Conservation (phyloP, 2,797 vertebrate species). For the Kryptolebias ocellatus region DNA sequence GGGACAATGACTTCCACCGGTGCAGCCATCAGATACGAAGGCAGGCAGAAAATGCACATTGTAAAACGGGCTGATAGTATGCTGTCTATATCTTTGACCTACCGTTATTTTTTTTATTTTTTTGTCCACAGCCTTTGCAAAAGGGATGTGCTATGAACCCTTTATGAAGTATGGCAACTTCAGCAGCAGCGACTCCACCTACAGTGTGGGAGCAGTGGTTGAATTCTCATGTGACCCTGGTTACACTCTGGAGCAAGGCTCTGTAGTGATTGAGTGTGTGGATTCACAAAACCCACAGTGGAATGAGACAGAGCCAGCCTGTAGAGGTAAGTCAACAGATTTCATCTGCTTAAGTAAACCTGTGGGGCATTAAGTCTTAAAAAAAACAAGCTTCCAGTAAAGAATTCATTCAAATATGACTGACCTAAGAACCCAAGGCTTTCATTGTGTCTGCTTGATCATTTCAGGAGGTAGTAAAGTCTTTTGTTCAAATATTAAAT, state of each 20-base stretch:
- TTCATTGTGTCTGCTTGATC: constrained; percentile 61
- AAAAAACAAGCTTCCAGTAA: constrained; percentile 29
- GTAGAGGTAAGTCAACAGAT: constrained; percentile 86
- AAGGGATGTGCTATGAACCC: constrained; percentile 94
- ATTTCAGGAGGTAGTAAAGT: constrained; percentile 33
- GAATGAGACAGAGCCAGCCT: constrained; percentile 97
- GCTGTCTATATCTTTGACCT: background rate
- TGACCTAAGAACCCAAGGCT: constrained; percentile 34
- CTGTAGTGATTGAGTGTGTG: constrained; percentile 93
- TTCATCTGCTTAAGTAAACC: constrained; percentile 19
- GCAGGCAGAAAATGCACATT: constrained; percentile 65
- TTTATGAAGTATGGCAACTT: constrained; percentile 98
- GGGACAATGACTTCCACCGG: constrained; percentile 90
- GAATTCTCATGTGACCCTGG: constrained; percentile 95
- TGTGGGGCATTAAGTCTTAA: constrained; percentile 29
- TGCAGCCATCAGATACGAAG: constrained; percentile 93
- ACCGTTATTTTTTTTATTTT: background rate
- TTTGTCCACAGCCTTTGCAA: constrained; percentile 86
- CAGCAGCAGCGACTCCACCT: constrained; percentile 88
- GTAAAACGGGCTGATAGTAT: background rate
- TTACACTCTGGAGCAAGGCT: constrained; percentile 96
- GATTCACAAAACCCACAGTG: constrained; percentile 91
- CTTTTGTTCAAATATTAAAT: constrained; percentile 61
- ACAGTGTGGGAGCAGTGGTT: constrained; percentile 88
- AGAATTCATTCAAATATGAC: constrained; percentile 35